These are phyloP conservation scores for Temnopleurus reevesii DNA, from an alignment of 53 echinoderm and acorn worm genomes.

Conservation along the genomic window DNA sequence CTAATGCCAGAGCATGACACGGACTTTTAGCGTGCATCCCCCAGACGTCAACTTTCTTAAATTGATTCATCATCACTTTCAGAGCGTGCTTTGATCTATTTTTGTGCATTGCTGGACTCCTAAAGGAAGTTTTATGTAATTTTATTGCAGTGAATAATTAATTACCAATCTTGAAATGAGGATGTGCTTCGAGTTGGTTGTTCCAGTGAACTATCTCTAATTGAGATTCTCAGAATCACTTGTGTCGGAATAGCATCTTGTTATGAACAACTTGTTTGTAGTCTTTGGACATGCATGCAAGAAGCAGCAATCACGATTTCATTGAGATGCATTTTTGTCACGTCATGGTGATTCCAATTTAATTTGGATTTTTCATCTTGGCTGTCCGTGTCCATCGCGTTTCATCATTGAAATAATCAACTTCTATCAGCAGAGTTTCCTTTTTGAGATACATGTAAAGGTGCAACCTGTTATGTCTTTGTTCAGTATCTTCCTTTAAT, in stretches of 20 bases:
- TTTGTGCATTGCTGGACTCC: neutral
- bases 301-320: neutral
- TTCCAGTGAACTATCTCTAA: slow-evolving; percentile 5
- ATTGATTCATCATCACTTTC: neutral
- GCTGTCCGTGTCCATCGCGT: too few species aligned
- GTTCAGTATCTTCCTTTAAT: too few species aligned
- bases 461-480: too few species aligned
- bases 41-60: neutral
- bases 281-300: neutral
- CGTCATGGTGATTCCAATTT: neutral
- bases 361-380: neutral
- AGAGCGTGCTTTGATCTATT: neutral
- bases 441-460: too few species aligned
- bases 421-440: too few species aligned
- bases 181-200: neutral
- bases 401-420: too few species aligned
- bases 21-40: slow-evolving; percentile 8
- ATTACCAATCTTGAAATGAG: slow-evolving; percentile 1
- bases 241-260: neutral
- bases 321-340: neutral
- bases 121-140: neutral
- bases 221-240: neutral
- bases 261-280: too few species aligned
- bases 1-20: neutral
- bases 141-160: neutral